phyloP scores from a whole-genome alignment of 2,888 invertebrate species.

The Nowickia ferox region DNA sequence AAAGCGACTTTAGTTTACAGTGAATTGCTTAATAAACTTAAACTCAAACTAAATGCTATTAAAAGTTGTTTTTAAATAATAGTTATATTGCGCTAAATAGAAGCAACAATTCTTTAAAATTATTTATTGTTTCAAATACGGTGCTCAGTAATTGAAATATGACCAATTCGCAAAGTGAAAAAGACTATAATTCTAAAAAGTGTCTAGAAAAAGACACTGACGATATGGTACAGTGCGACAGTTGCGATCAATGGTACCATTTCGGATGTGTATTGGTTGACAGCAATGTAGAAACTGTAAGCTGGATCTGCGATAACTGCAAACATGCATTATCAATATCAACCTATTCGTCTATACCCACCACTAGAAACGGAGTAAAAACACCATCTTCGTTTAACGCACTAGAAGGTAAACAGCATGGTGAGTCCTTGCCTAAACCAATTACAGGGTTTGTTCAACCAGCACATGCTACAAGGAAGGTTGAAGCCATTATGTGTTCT shows the following conservation, averaged over 20 bases:
- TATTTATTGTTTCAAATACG: too few relatives aligned
- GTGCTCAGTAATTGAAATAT: too few relatives aligned
- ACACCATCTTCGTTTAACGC: too few relatives aligned
- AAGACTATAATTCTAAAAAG: conserved; percentile 6
- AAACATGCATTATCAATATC: background rate
- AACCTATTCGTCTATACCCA: background rate
- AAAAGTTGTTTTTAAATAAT: too few relatives aligned
- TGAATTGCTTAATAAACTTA: too few relatives aligned
- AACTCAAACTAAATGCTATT: too few relatives aligned
- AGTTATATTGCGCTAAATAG: too few relatives aligned
- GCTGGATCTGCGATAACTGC: conserved; percentile 21
- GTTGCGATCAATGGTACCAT: conserved; percentile 27
- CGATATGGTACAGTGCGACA: conserved; percentile 27
- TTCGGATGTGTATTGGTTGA: background rate
- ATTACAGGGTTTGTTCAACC: background rate
- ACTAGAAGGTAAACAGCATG: too few relatives aligned
- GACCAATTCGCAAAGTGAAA: too few relatives aligned
- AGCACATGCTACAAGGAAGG: conserved; percentile 2
- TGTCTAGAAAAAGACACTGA: conserved; percentile 11
- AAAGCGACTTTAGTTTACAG: too few relatives aligned
- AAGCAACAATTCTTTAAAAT: too few relatives aligned
- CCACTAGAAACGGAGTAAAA: background rate
- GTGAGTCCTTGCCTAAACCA: background rate
- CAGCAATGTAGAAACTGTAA: background rate
- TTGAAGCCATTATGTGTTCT: background rate